Percentiles rank a stretch among this genome's conserved stretches.
Conservation (phyloP, 1,140 invertebrate genomes). For the Drosophila sulfurigaster region DNA sequence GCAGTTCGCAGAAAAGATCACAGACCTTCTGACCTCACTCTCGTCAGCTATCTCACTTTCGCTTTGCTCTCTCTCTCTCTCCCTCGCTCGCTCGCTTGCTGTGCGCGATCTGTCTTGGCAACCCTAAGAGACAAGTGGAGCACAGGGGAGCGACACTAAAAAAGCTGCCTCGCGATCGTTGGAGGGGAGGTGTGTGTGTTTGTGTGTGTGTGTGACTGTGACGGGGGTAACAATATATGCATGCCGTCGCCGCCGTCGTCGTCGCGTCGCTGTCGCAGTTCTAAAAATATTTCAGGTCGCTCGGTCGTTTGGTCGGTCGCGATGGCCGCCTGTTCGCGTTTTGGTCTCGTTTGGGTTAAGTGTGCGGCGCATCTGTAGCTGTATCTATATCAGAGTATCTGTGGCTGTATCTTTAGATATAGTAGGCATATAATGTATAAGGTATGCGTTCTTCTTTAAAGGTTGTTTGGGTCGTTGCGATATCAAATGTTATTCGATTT, state of each 20-base stretch:
- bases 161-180: constrained; percentile 32
- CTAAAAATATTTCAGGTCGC: constrained; percentile 82
- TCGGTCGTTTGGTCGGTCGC: constrained; percentile 72
- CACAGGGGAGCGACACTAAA: constrained; percentile 35
- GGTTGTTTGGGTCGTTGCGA: constrained; percentile 68
- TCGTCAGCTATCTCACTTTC: not conserved
- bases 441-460: constrained; percentile 39
- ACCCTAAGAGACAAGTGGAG: constrained; percentile 24
- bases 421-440: constrained; percentile 21
- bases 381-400: constrained; percentile 44
- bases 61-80: constrained; percentile 24
- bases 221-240: constrained; percentile 68
- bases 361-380: constrained; percentile 63
- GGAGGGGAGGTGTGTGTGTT: too few species aligned
- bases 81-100: constrained; percentile 21
- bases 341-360: constrained; percentile 82
- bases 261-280: constrained; percentile 62
- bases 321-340: constrained; percentile 72
- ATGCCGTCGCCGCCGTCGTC: constrained; percentile 60
- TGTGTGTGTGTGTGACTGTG: not conserved
- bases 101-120: constrained; percentile 37
- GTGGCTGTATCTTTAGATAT: constrained; percentile 35
- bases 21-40: constrained; percentile 80
- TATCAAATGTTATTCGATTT: constrained; percentile 67
- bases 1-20: constrained; percentile 68